Conservation (phyloP, 2,888 invertebrate species). For the Melanargia galathea region DNA sequence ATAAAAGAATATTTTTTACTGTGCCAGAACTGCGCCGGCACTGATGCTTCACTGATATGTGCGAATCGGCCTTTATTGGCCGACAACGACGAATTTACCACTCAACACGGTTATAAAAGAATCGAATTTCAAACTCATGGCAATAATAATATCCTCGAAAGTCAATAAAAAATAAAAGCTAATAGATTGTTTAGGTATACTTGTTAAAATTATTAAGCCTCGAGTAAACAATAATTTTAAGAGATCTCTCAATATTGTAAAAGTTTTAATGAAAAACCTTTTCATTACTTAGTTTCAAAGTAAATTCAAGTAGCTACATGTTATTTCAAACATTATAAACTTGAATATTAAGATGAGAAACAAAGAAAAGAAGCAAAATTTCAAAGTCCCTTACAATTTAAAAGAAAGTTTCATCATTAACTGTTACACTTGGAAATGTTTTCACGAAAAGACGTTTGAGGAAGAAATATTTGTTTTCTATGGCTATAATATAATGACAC, state of each 20-base stretch:
- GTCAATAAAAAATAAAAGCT: no score
- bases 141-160: no score
- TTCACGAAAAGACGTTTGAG: slow-evolving; percentile 6
- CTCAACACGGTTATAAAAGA: no score
- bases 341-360: neutral
- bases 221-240: no score
- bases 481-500: slow-evolving; percentile 28
- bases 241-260: neutral
- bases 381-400: neutral
- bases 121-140: no score
- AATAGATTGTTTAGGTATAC: no score
- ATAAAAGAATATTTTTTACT: no score
- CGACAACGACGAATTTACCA: no score
- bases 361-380: slow-evolving; percentile 2
- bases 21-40: no score
- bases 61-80: no score
- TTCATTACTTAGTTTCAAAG: neutral
- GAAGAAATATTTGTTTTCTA: slow-evolving; percentile 28
- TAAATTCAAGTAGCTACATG: slow-evolving; percentile 6
- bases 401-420: slow-evolving; percentile 25
- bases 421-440: slow-evolving; percentile 17
- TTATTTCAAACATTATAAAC: neutral
- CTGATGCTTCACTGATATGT: no score
- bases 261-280: neutral
- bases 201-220: no score